Evolutionary conservation across 2,888 invertebrate species (phyloP).

Genomic region (Rhorus exstirpatorius): DNA sequence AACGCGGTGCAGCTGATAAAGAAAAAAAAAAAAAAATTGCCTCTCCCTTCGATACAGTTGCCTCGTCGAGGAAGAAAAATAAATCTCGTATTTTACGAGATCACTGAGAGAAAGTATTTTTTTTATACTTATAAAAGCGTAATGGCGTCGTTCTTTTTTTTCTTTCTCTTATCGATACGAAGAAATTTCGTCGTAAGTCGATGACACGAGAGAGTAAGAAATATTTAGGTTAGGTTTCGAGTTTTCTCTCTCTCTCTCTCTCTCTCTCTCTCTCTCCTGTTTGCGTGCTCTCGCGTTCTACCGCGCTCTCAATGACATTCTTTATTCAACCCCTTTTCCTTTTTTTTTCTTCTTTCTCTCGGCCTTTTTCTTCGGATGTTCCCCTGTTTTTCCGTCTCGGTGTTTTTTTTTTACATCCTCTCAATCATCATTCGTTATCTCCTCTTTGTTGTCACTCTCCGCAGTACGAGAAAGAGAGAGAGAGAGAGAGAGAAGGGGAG

Average conservation of each 20-base stretch:
- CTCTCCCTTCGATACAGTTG: no score
- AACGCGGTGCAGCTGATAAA: no score
- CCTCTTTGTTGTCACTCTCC: slow-evolving; percentile 54
- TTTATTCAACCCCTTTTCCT: slow-evolving; percentile 8
- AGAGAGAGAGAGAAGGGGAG: slow-evolving; percentile 6
- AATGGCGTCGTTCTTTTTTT: not conserved
- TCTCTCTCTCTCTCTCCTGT: slow-evolving; percentile 26
- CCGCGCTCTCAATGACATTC: slow-evolving; percentile 28
- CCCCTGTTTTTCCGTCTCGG: slow-evolving; percentile 10
- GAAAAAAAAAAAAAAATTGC: no score
- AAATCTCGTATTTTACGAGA: not conserved
- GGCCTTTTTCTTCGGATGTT: slow-evolving; percentile 12
- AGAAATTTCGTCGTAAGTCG: slow-evolving; percentile 41
- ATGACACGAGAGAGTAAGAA: slow-evolving; percentile 42
- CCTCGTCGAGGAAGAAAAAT: not conserved
- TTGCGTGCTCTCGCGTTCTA: slow-evolving; percentile 21
- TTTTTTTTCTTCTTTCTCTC: not conserved
- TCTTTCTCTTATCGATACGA: not conserved
- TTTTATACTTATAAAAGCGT: not conserved
- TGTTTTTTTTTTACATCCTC: slow-evolving; percentile 22
- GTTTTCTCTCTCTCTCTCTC: no score
- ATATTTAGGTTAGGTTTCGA: slow-evolving; percentile 55
- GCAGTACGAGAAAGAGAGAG: slow-evolving; percentile 11
- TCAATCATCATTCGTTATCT: slow-evolving; percentile 51
- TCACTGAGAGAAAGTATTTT: not conserved